Evolutionary conservation across 2,797 vertebrate species (phyloP).

Genomic region (Sibirionetta formosa): DNA sequence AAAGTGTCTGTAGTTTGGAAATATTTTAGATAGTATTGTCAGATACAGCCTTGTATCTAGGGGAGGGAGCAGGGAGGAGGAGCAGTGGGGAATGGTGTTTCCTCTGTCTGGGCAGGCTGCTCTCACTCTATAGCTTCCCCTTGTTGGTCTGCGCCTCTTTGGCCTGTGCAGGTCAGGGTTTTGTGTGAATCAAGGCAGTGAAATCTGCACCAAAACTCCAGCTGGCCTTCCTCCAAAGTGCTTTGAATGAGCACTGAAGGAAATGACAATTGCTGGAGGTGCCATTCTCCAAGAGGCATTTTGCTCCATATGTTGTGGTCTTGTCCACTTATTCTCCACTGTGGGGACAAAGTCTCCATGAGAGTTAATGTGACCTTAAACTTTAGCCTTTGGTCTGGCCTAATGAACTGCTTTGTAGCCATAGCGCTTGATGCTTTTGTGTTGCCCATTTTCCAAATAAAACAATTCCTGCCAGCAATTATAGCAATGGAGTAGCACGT

Average conservation of each 20-base stretch:
- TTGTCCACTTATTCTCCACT: constrained; percentile 49
- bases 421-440: not conserved
- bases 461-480: not conserved
- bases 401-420: not conserved
- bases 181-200: not conserved
- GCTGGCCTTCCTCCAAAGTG: not conserved
- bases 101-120: rapidly evolving
- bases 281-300: not conserved
- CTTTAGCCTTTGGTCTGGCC: constrained; percentile 15
- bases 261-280: constrained; percentile 66
- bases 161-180: not conserved
- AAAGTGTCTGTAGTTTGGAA: constrained; percentile 33
- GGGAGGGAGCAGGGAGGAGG: not conserved
- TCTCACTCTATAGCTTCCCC: not conserved
- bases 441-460: not conserved
- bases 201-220: not conserved
- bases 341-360: not conserved
- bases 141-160: not conserved
- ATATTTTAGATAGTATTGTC: not conserved
- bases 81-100: not conserved
- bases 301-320: constrained; percentile 67
- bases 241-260: constrained; percentile 51
- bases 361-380: constrained; percentile 5
- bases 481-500: not conserved
- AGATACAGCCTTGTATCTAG: not conserved